Evolutionary conservation across 1,140 invertebrate genomes (phyloP), one percentile per base, ranked within the genome.

Genomic region (Trichogramma pretiosum): DNA sequence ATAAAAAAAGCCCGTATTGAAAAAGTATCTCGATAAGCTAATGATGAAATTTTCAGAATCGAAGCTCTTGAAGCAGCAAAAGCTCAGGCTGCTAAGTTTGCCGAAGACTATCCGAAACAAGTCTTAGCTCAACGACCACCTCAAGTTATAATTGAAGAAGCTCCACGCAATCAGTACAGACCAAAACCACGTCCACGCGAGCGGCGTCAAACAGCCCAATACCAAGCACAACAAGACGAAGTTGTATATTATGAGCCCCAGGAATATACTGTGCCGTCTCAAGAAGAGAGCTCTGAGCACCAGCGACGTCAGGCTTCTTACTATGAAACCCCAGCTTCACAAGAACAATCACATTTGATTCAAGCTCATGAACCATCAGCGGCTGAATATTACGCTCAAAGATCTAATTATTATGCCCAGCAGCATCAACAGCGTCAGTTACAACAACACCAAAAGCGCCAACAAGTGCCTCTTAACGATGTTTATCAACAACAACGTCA

Each of bases 41-140:
- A n/a, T n/a, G n/a, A n/a, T 19, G 38, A 16, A 11, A 33, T 42
- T 56, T 53, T 5, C 40, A 70, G 65, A 50, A 62, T 59, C 34
- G 65, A 67, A 14, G 56, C 55, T 5, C 35, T 57, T 3, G 33
- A 56, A 11, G 49, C 56, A 5, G 57, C 62, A 2, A 53, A 60
- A 5, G 56, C 48, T 0, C 56, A 61, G 21, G 60, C 58, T 0
- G 45, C 52, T 35, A 53, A 60, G 36, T 59, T 59, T 17, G 42
- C 50, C 14, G 50, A 55, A 45, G 56, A 60, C 3, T 61, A 61
- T 18, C 59, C 58, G 1, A 61, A 61, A 37, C 58, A 60, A 45
- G 59, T 61, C 9, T 18, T 57, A 9, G 49, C 40, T 13, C 47
- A 57, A 47, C 46, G 40, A 10, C 47, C 48, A 3, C 18, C 19